These are phyloP conservation scores for Siderastrea siderea DNA, from an alignment of 92 coral and sea anemone genomes.

Conservation along the genomic window DNA sequence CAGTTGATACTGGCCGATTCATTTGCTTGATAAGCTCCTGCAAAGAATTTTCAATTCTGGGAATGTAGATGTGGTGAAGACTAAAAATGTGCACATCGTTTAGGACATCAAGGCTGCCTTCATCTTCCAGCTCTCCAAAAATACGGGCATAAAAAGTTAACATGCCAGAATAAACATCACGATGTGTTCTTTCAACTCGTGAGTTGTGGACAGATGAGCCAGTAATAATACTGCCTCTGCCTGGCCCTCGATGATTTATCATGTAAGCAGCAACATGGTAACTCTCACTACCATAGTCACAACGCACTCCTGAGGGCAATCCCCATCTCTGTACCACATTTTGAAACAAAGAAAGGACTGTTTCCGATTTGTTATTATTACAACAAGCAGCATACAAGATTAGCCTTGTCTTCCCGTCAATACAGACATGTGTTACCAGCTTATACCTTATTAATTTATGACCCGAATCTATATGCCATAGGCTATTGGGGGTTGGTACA, in stretches of 20 bases:
- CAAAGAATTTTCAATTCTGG: constrained; percentile 61
- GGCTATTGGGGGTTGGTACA: constrained; percentile 55
- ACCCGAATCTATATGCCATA: constrained; percentile 68
- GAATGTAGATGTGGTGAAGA: constrained; percentile 62
- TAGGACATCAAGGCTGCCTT: constrained; percentile 44
- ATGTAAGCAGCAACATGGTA: constrained; percentile 57
- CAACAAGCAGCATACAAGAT: constrained; percentile 56
- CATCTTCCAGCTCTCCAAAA: constrained; percentile 57
- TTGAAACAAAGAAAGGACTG: constrained; percentile 55
- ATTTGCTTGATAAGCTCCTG: constrained; percentile 54
- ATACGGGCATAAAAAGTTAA: constrained; percentile 31
- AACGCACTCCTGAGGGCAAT: constrained; percentile 49
- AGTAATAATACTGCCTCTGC: constrained; percentile 72
- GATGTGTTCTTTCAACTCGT: constrained; percentile 29
- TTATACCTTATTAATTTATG: constrained; percentile 64
- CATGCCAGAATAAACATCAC: constrained; percentile 35
- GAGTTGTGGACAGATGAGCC: constrained; percentile 69
- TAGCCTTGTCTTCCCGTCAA: constrained; percentile 53
- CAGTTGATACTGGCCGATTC: constrained; percentile 81
- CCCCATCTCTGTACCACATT: constrained; percentile 59
- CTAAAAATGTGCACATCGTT: constrained; percentile 50
- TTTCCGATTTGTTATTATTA: constrained; percentile 55
- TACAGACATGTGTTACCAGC: constrained; percentile 63
- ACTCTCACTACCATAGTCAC: constrained; percentile 50
- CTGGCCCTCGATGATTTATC: constrained; percentile 60